These are phyloP conservation scores for Caenorhabditis angaria DNA, from an alignment of 2,888 invertebrate genomes.

Conservation along the genomic window DNA sequence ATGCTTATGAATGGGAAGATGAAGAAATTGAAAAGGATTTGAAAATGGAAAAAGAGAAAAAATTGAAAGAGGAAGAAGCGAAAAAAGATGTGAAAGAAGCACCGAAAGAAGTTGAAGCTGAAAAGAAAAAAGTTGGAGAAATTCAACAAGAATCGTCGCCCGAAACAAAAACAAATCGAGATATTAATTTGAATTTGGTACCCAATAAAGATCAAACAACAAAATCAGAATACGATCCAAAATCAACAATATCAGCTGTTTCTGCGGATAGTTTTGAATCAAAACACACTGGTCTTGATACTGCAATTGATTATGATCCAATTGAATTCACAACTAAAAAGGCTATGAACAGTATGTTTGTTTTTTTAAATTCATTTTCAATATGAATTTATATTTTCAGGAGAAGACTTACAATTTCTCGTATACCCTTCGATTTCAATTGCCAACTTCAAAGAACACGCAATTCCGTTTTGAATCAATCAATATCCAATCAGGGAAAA, in stretches of 20 bases:
- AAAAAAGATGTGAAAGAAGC: slow-evolving; percentile 2
- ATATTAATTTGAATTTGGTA: slow-evolving; percentile 5
- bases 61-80: slow-evolving; percentile 8
- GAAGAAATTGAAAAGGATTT: slow-evolving; percentile 36
- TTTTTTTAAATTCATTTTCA: not conserved
- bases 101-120: not conserved
- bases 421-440: slow-evolving; percentile 22
- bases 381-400: too few species aligned
- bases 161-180: too few species aligned
- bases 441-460: not conserved
- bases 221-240: too few species aligned
- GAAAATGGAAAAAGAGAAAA: slow-evolving; percentile 27
- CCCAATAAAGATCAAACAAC: slow-evolving; percentile 14
- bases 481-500: not conserved
- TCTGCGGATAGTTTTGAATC: too few species aligned
- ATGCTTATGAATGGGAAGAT: slow-evolving; percentile 47
- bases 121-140: not conserved
- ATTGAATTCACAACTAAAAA: slow-evolving; percentile 21
- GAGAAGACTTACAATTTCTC: slow-evolving; percentile 27
- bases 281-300: too few species aligned
- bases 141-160: not conserved
- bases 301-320: slow-evolving; percentile 35
- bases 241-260: too few species aligned
- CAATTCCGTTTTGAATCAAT: not conserved
- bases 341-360: slow-evolving; percentile 18